Evolutionary conservation across 2,797 vertebrate species (phyloP).

Genomic region (Epinephelus coioides): DNA sequence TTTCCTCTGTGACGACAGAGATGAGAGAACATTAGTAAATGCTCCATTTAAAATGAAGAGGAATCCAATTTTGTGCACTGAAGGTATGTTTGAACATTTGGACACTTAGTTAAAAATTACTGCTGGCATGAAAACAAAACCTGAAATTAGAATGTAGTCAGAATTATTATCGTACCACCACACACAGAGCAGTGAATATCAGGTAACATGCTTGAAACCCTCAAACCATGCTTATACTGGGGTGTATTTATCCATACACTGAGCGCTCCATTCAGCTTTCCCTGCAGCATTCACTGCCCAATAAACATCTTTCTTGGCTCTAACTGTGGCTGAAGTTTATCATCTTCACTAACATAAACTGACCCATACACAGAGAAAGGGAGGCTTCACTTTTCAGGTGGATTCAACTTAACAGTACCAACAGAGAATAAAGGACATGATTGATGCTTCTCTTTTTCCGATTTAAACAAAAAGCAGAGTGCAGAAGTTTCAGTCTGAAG

Average conservation of each 20-base stretch:
- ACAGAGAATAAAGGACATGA: not conserved
- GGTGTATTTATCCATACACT: not conserved
- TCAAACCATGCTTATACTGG: not conserved
- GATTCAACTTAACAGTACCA: not conserved
- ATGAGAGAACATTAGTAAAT: slow-evolving; percentile 4
- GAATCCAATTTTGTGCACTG: not conserved
- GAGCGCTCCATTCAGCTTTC: not conserved
- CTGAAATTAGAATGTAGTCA: not conserved
- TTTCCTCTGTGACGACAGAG: slow-evolving; percentile 13
- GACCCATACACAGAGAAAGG: not conserved
- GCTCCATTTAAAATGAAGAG: slow-evolving; percentile 10
- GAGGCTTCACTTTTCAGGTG: not conserved
- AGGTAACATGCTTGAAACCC: not conserved
- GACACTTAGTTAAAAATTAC: not conserved
- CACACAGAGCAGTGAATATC: not conserved
- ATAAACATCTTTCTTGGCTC: slow-evolving; percentile 23
- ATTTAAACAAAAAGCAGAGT: slow-evolving; percentile 44
- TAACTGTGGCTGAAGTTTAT: slow-evolving; percentile 13
- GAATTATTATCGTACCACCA: not conserved
- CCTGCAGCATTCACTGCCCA: slow-evolving; percentile 1
- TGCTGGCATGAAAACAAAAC: not conserved
- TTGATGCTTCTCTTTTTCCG: slow-evolving; percentile 32
- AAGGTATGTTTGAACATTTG: not conserved
- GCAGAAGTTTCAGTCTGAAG: slow-evolving; percentile 14
- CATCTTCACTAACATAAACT: not conserved